Percentiles rank a stretch among this genome's conserved stretches.
Evolutionary conservation across 2,888 invertebrate genomes (phyloP).

Genomic region (Drosophila suboccidentalis): DNA sequence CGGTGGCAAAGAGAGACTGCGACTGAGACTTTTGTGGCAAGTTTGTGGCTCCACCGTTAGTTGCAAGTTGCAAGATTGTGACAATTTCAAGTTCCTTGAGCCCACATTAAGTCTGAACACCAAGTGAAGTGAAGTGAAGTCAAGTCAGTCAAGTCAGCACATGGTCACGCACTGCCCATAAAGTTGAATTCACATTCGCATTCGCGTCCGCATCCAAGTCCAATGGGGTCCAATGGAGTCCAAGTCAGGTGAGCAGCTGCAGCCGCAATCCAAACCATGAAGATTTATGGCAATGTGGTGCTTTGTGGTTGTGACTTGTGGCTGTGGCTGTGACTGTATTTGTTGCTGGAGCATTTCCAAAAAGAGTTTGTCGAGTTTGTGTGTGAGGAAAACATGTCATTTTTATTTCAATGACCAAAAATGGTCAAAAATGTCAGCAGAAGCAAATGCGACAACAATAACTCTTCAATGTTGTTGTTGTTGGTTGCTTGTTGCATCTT

Average conservation of each 20-base stretch:
- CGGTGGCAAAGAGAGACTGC: constrained; percentile 19
- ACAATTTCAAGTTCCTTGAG: constrained; percentile 79
- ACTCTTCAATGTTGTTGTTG: constrained; percentile 38
- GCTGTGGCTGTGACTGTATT: neutral
- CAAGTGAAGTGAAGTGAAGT: constrained; percentile 7
- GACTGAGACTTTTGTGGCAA: constrained; percentile 8
- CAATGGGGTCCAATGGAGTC: constrained; percentile 13
- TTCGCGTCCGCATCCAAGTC: constrained; percentile 19
- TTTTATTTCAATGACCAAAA: constrained; percentile 81
- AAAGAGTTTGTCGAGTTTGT: constrained; percentile 73
- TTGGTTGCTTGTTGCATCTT: constrained; percentile 35
- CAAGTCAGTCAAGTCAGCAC: constrained; percentile 20
- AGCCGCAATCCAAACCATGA: constrained; percentile 46
- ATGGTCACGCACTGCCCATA: constrained; percentile 75
- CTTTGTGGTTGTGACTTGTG: constrained; percentile 20
- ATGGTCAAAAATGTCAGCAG: constrained; percentile 68
- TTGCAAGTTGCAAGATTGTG: constrained; percentile 52
- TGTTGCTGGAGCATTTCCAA: constrained; percentile 61
- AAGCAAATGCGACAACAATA: constrained; percentile 55
- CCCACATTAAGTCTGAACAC: constrained; percentile 65
- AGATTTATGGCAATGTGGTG: constrained; percentile 74
- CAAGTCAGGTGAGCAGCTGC: constrained; percentile 61
- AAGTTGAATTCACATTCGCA: constrained; percentile 37
- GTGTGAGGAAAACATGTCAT: constrained; percentile 82
- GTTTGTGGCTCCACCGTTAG: constrained; percentile 67